Conservation (phyloP, 2,888 invertebrate species). For the Merodon equestris region DNA sequence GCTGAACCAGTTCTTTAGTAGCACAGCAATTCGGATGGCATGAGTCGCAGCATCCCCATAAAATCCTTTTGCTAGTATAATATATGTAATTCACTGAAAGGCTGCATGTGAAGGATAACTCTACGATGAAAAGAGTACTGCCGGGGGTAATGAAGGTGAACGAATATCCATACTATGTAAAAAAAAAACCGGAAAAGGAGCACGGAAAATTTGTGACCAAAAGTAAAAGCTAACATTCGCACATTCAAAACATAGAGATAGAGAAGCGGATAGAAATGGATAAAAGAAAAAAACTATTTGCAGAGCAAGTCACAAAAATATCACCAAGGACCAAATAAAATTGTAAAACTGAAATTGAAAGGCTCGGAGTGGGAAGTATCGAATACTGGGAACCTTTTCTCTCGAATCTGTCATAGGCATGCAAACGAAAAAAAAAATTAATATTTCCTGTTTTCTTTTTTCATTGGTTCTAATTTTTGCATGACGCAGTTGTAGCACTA, state of each 20-base stretch:
- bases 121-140: conserved; percentile 49
- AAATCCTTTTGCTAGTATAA: conserved; percentile 56
- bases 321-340: conserved; percentile 37
- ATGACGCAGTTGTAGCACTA: neutral
- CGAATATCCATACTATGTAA: neutral
- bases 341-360: conserved; percentile 41
- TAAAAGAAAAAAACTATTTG: conserved; percentile 31
- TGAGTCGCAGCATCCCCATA: conserved; percentile 58
- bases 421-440: conserved; percentile 1
- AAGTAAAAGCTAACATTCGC: conserved; percentile 49
- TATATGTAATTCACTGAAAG: conserved; percentile 61
- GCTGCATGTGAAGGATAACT: conserved; percentile 62
- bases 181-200: conserved; percentile 2
- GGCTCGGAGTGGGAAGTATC: conserved; percentile 2
- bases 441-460: conserved; percentile 6
- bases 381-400: no score
- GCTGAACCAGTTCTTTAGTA: conserved; percentile 35
- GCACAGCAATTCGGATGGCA: no score
- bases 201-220: conserved; percentile 41
- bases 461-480: conserved; percentile 8
- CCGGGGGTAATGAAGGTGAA: no score
- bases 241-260: conserved; percentile 8
- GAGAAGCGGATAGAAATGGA: conserved; percentile 1
- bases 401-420: neutral
- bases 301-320: conserved; percentile 18